phyloP scores from a whole-genome alignment of 2,113 vertebrate species.

The Centrocercus urophasianus region DNA sequence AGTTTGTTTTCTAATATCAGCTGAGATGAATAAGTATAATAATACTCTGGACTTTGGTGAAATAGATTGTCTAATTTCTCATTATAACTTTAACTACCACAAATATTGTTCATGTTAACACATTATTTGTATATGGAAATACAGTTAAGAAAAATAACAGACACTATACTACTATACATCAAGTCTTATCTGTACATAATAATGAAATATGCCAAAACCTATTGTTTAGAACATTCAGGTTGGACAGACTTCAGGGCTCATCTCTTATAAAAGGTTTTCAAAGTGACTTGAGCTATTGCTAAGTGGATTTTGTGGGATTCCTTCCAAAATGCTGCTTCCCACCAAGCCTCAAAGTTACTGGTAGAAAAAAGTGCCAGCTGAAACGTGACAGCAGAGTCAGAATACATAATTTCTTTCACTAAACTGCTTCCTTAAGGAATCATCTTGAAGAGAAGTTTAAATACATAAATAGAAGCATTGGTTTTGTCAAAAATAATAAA shows the following conservation, averaged over 20 bases:
- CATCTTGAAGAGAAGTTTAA: neutral
- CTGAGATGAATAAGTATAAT: neutral
- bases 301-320: neutral
- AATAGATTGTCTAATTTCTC: neutral
- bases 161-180: neutral
- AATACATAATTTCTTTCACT: neutral
- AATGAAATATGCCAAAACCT: neutral
- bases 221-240: neutral
- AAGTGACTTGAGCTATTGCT: neutral
- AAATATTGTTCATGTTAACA: constrained; percentile 6
- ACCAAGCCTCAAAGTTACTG: neutral
- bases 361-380: neutral
- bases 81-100: neutral
- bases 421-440: neutral
- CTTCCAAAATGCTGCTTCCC: neutral
- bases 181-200: neutral
- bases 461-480: neutral
- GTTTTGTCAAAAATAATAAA: neutral
- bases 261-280: neutral
- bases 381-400: neutral
- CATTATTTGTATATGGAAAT: no score
- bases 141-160: no score
- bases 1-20: neutral
- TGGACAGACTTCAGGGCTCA: neutral
- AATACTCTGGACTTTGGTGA: neutral